Base-by-base conservation (phyloP, 1,140 invertebrate genomes). In the Hyposmocoma kahamanoa region DNA sequence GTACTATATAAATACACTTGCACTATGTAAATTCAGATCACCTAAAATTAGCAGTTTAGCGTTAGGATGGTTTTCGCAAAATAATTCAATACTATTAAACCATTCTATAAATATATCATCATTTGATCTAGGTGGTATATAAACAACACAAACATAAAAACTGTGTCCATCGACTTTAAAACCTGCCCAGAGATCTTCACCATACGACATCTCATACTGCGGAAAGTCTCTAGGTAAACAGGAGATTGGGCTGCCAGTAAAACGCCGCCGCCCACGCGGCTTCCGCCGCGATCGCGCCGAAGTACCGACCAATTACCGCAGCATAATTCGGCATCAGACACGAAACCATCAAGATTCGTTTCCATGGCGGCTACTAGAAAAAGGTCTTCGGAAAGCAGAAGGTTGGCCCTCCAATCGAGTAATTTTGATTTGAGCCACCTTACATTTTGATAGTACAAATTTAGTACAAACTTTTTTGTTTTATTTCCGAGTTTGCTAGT, bases 371-470 rank as follows among this genome's bases (percentile, higher is more conserved):
- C 46, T 11, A 47, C 36, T 13, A 47, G n/a, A 22, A n/a, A 11
- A 3, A 39, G 3, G 5, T 10, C 20, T 10, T 47, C 22, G 1
- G 22, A 26, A 11, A 17, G 9, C n/a, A 18, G 6, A 4, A 47
- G 32, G 15, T 39, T 47, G 19, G 10, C 39, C 18, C 34, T 22
- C 13, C 11, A 39, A 2, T 28, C 17, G 5, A 17, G 8, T 18
- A 47, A 20, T 15, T 47, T 47, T 8, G 21, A 11, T 39, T 39
- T 47, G 3, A 47, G 34, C 46, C 46, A 47, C 18, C 46, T 22
- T 18, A 47, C 46, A 17, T 47, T 47, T 17, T 47, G 46, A 17
- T 47, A 47, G 21, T 47, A 47, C 13, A 17, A n/a, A 36, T n/a
- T 36, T 36, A 36, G 28, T n/a, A n/a, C n/a, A n/a, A n/a, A n/a